Evolutionary conservation across 2,797 vertebrate species (phyloP), one percentile per base, ranked within the genome.

Genomic region (Microchirus variegatus): DNA sequence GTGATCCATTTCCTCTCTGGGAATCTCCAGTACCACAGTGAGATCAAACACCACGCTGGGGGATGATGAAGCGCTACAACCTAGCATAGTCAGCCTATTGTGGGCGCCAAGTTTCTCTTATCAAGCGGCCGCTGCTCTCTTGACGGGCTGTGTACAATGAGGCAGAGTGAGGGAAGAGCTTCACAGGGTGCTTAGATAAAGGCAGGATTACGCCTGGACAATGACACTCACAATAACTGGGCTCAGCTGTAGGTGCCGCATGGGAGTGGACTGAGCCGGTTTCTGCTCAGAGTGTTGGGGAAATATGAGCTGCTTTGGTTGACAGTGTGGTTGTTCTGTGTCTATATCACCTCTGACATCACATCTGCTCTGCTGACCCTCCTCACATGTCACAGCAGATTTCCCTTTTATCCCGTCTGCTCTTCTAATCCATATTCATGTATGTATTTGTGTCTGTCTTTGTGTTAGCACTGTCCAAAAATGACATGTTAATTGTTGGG

Each of bases 101-200:
- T 68, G 83, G 87, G 92, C 87, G 91, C 89, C 91, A 88, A 87
- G 89, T 90, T 95, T 91, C 93, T 95, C 95, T 97, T 95, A 96
- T 98, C 96, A 96, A 70, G 90, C 93, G 81, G 86, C 68, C 86
- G 91, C 94, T 85, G 88, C 83, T 92, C 80, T 80, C 36, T 92
- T 96, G 95, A 96, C 94, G 91, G 92, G 91, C 73, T 91, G 90
- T 91, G 87, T 91, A 95, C 94, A 97, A 87, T 95, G 93, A 93
- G 89, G 73, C 63, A 81, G 84, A 67, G 83, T 92, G 92, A 92
- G 91, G 90, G 89, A 91, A 93, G 94, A 93, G 89, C 60, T 90
- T 89, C 83, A 51, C 89, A 84, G 90, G 92, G 92, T 87, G 91
- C 94, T 95, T 95, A 95, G 95, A 94, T 22, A 95, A 94, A 93